Base-by-base conservation (phyloP, 1,140 invertebrate species). In the Caerostris darwini region DNA sequence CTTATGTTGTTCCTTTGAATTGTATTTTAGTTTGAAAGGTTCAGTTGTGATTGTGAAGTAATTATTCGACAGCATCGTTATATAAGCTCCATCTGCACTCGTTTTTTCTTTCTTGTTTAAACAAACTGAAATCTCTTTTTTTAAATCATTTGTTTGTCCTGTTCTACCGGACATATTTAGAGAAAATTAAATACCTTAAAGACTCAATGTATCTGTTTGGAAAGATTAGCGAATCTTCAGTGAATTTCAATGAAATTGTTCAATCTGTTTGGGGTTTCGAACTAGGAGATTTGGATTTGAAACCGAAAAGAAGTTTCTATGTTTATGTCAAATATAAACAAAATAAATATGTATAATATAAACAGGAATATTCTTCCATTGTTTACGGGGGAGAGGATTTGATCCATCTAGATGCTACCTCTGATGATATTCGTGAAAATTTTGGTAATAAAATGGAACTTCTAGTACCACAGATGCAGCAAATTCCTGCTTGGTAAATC, bases 171-270 rank as follows among this genome's bases (percentile, higher is more conserved):
- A 10, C 50, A 34, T 77, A 77, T 77, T 77, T 77, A 77, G 71
- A 77, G 71, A 50, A 77, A 77, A 77, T 77, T 77, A 50, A 77
- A 77, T 77, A 77, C 53, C 71, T 77, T 12, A 71, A 71, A 69
- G 34, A 77, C 53, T 77, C 10, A 77, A 53, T 77, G 71, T 12
- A 34, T 34, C 34, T 50, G 19, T 77, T 50, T 3, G 7, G 71
- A 50, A 50, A 12, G 8, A 53, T 50, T 19, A 12, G 12, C 53
- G 12, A 19, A 50, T 77, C 71, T 77, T 77, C 71, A 50, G 34
- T 77, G 71, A 50, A 77, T 77, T 77, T 77, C 71, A 77, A 77
- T 77, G 34, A 77, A 50, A 34, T 34, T 53, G 34, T 77, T 77
- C 34, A 34, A 34, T 34, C 0, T 2, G 34, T 34, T 34, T 34